Evolutionary conservation across 2,888 invertebrate species (phyloP), one percentile per base, ranked within the genome.

Genomic region (Micropterix aruncella): DNA sequence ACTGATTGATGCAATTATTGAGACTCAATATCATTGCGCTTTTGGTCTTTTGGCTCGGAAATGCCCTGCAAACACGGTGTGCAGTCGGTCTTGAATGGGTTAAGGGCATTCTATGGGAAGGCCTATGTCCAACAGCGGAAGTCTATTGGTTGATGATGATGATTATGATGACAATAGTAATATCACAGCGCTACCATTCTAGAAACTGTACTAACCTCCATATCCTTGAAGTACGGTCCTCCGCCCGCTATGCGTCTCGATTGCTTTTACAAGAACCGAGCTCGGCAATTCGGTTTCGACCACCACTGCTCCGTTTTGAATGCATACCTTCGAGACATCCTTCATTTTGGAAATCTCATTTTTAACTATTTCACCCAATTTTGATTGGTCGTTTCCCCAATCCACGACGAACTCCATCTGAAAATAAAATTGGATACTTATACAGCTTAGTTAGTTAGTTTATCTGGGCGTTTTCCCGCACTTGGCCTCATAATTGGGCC

Each of bases 141-240:
- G n/a, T n/a, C n/a, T n/a, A n/a, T n/a, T n/a, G n/a, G n/a, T n/a
- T n/a, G n/a, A n/a, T n/a, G n/a, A n/a, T n/a, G n/a, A n/a, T n/a
- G n/a, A n/a, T n/a, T n/a, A n/a, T n/a, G n/a, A n/a, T n/a, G n/a
- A n/a, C n/a, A n/a, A n/a, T n/a, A n/a, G n/a, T n/a, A n/a, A n/a
- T n/a, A n/a, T n/a, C n/a, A n/a, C n/a, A n/a, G n/a, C n/a, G n/a
- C n/a, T n/a, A n/a, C n/a, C n/a, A n/a, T n/a, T n/a, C n/a, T n/a
- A n/a, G n/a, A n/a, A n/a, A 16, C 9, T 37, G 49, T 49, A 41
- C 45, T 53, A 60, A 65, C 84, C 82, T 48, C 87, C 89, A 60
- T 81, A 81, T 3, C 92, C 93, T 55, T 83, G 83, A 0, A 92
- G 61, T 1, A 89, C 83, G 1, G 84, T 85, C 51, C 78, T 72